Evolutionary conservation across 2,888 invertebrate genomes (phyloP), one percentile per base, ranked within the genome.

Genomic region (Disparrhopalites patrizii): DNA sequence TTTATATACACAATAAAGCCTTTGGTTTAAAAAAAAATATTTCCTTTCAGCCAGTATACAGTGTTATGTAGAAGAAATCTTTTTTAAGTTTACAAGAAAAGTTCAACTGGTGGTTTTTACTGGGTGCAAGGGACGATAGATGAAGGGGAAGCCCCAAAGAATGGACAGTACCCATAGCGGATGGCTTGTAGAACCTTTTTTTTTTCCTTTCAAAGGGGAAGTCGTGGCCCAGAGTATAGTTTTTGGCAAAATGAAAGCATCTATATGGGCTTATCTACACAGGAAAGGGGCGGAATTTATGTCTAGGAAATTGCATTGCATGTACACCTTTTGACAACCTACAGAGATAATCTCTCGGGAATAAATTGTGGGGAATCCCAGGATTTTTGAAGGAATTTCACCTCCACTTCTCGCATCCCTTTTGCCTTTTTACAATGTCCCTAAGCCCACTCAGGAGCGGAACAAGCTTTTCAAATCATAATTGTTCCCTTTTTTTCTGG

Each of bases 341-440:
- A n/a, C n/a, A 1, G 31, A 3, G 31, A 54, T 54, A 8, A 7
- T 20, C 15, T n/a, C 5, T 28, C 28, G 13, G 27, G 52, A 52
- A 52, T 30, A 30, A 30, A 23, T 30, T 54, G 28, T 27, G 54
- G 54, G 54, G 54, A 54, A 54, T 54, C 54, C 54, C 54, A 54
- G 54, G 18, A 54, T 20, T 31, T 18, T 40, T 54, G 33, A 47
- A 47, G 47, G 43, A 20, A 47, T 47, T 47, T 47, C 47, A 47
- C n/a, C 15, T 47, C 10, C 10, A 8, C 23, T 47, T 18, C 20
- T 20, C 23, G 23, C 13, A 47, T 23, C 15, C 8, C 8, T 36
- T 10, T 15, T 7, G 8, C 15, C 36, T 7, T 36, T 36, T 10
- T 36, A 15, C 36, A 36, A n/a, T n/a, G n/a, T n/a, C n/a, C n/a